Conservation (phyloP, 2,113 vertebrate species). For the Catharus minimus region DNA sequence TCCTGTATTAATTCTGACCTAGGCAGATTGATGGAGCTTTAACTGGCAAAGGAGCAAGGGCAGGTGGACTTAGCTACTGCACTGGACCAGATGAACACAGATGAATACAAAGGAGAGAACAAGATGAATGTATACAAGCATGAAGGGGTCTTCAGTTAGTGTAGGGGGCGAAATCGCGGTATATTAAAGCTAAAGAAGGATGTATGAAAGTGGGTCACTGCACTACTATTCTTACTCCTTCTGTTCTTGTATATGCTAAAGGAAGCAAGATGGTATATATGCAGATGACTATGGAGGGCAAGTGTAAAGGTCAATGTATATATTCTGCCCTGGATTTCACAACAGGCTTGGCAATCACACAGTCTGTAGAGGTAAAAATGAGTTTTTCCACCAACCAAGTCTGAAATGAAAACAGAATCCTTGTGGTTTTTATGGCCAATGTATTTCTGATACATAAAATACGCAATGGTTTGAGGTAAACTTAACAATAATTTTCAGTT, state of each 20-base stretch:
- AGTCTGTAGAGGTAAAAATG: not conserved
- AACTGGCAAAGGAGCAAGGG: not conserved
- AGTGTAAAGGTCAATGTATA: slow-evolving; percentile 32
- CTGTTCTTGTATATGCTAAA: slow-evolving; percentile 33
- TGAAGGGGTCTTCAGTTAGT: not conserved
- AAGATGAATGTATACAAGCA: not conserved
- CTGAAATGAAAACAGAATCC: not conserved
- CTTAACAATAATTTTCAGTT: not conserved
- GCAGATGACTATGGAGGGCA: slow-evolving; percentile 33
- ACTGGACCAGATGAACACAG: not conserved
- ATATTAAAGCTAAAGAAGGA: slow-evolving; percentile 5
- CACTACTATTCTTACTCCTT: slow-evolving; percentile 55
- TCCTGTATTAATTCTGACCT: not conserved
- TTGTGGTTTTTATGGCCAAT: not conserved
- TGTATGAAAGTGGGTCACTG: slow-evolving; percentile 49
- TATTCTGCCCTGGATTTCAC: slow-evolving; percentile 46
- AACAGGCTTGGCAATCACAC: not conserved
- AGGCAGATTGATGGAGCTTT: not conserved
- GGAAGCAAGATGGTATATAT: slow-evolving; percentile 56
- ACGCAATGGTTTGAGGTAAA: not conserved
- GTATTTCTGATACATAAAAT: not conserved
- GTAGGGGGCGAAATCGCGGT: not conserved
- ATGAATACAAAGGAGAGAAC: too few species aligned
- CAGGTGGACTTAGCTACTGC: not conserved
- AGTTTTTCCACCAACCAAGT: not conserved